Conservation (phyloP, 2,888 invertebrate genomes). For the Diabrotica balteata region DNA sequence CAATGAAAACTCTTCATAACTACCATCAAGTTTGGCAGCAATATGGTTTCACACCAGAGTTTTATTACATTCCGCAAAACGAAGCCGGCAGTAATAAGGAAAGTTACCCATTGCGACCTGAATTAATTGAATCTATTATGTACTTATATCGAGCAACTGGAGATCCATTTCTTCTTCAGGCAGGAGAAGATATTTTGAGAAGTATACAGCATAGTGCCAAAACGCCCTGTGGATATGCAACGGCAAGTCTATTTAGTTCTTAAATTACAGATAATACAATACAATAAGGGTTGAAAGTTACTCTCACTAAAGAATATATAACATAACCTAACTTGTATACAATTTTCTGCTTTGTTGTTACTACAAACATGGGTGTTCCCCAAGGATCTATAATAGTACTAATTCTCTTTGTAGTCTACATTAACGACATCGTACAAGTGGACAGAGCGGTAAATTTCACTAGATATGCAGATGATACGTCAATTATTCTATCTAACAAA, state of each 20-base stretch:
- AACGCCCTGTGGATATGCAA: slow-evolving; percentile 97
- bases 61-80: slow-evolving; percentile 91
- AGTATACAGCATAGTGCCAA: slow-evolving; percentile 93
- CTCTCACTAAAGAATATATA: too few species aligned
- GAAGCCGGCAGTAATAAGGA: slow-evolving; percentile 84
- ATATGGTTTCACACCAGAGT: slow-evolving; percentile 97
- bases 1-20: slow-evolving; percentile 91
- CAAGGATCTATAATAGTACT: too few species aligned
- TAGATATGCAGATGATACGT: too few species aligned
- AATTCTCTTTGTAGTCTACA: too few species aligned
- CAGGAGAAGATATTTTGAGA: slow-evolving; percentile 92
- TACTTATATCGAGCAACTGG: slow-evolving; percentile 92
- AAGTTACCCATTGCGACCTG: slow-evolving; percentile 95
- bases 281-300: too few species aligned
- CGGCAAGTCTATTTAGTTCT: slow-evolving; percentile 66
- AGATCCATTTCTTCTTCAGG: slow-evolving; percentile 90
- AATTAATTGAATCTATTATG: slow-evolving; percentile 96
- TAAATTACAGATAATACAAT: too few species aligned
- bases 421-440: too few species aligned
- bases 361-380: too few species aligned
- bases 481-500: too few species aligned
- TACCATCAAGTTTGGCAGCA: slow-evolving; percentile 97
- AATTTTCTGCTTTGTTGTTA: too few species aligned
- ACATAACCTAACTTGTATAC: too few species aligned
- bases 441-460: too few species aligned